Evolutionary conservation across 2,797 vertebrate species (phyloP), one percentile per base, ranked within the genome.

Genomic region (Anguilla obscura): DNA sequence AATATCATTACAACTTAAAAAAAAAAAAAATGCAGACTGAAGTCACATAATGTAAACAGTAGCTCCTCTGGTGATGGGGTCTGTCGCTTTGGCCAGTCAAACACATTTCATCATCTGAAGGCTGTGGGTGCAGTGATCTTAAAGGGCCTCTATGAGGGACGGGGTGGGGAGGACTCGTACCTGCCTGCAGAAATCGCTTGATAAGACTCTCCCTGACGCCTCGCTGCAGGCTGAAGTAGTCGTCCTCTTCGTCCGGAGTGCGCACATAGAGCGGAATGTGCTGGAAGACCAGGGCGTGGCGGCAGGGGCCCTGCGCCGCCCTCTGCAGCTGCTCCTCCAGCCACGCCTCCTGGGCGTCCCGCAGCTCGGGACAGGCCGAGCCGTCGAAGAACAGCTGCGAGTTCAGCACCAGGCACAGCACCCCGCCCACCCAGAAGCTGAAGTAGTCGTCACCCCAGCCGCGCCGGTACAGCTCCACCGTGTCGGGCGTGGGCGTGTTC

Each of bases 381-480:
- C 95, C 93, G 82, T 99, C 96, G 0, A 93, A 96, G 91, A 97
- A 97, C 7, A 99, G 92, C 95, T 99, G 98, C 86, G 98, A 99
- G 94, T 99, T 99, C 90, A 99, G 95, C 87, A 99, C 98, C 48
- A 99, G 95, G 92, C 97, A 99, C 90, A 98, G 92, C 89, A 98
- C 97, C 0, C 98, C 98, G 2, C 98, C 98, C 91, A 96, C 97
- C 98, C 98, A 99, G 93, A 99, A 99, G 93, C 97, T 98, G 93
- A 99, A 99, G 93, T 98, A 99, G 93, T 99, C 98, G 0, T 99
- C 97, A 0, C 99, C 99, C 98, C 98, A 99, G 1, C 92, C 94
- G 5, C 79, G 92, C 93, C 97, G 95, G 91, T 96, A 99, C 88
- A 96, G 94, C 24, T 96, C 92, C 88, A 99, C 89, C 0, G 96